phyloP scores from a whole-genome alignment of 2,797 vertebrate species.

The Kryptolebias ocellatus region DNA sequence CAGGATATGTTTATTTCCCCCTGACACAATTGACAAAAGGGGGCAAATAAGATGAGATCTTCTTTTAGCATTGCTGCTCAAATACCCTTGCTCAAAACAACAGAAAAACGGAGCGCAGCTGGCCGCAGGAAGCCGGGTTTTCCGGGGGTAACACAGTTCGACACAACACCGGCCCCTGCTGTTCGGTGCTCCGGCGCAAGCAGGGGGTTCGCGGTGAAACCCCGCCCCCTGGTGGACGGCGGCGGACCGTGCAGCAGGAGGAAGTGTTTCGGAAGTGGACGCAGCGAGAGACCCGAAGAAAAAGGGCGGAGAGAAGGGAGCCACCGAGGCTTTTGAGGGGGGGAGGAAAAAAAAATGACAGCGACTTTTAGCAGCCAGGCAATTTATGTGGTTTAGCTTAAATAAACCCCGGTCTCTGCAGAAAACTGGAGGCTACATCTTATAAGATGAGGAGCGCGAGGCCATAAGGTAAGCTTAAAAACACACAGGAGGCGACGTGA shows the following conservation, averaged over 20 bases:
- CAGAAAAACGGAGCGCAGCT: no score
- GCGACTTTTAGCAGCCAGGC: conserved; percentile 7
- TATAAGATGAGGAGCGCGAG: conserved; percentile 9
- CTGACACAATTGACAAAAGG: no score
- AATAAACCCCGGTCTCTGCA: background rate
- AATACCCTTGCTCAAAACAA: no score
- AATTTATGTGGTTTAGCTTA: background rate
- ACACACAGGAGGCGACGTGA: conserved; percentile 26
- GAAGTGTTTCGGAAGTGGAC: conserved; percentile 66
- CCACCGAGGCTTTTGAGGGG: conserved; percentile 25
- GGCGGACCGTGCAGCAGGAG: conserved; percentile 11
- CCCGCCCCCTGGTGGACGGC: conserved; percentile 48
- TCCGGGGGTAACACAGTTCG: no score
- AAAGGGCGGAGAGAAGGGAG: conserved; percentile 61
- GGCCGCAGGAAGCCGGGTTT: no score
- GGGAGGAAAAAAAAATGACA: conserved; percentile 20
- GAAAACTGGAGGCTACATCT: background rate
- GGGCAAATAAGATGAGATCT: no score
- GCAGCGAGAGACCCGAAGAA: conserved; percentile 46
- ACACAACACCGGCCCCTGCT: no score
- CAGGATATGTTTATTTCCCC: no score
- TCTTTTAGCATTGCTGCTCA: no score
- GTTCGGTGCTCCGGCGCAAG: no score
- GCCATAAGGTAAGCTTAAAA: conserved; percentile 51
- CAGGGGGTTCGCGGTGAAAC: background rate